Percentiles rank a stretch among this genome's conserved stretches.
These are phyloP conservation scores for Rhinolophus sinicus DNA, from an alignment of 2,113 vertebrate genomes.

Conservation along the genomic window DNA sequence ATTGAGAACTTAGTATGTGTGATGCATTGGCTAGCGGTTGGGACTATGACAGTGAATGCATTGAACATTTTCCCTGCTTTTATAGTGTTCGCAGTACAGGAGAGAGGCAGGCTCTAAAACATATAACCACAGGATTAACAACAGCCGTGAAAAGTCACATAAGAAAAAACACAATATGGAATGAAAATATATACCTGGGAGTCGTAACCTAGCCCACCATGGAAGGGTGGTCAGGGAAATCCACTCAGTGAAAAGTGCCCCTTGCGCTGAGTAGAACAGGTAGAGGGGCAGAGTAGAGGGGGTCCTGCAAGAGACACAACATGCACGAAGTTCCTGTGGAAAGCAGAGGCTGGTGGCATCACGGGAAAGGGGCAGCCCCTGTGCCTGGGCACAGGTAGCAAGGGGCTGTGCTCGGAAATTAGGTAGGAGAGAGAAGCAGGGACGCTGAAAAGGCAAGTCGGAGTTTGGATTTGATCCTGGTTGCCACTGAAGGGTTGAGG, in stretches of 20 bases:
- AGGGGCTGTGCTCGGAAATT: rapidly evolving
- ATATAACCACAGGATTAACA: rapidly evolving
- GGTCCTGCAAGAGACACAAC: rapidly evolving
- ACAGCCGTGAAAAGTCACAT: not conserved
- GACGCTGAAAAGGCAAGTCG: rapidly evolving
- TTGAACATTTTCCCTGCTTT: not conserved
- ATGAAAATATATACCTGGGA: rapidly evolving
- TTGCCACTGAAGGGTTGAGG: not conserved
- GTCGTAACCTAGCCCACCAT: not conserved
- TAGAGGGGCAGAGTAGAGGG: rapidly evolving
- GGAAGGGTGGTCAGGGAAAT: not conserved
- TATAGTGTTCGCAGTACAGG: rapidly evolving
- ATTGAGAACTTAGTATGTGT: not conserved
- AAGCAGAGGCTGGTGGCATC: too few relatives aligned
- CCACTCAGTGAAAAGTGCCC: too few relatives aligned
- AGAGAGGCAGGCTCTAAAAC: not conserved
- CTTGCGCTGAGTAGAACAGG: not conserved
- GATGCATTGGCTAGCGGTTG: rapidly evolving
- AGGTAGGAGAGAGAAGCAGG: rapidly evolving
- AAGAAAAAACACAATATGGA: not conserved
- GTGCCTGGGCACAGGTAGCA: rapidly evolving
- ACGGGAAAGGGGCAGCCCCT: rapidly evolving
- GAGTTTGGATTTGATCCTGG: not conserved
- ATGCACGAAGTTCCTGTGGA: rapidly evolving
- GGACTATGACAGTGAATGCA: rapidly evolving